Evolutionary conservation across 2,113 vertebrate species (phyloP).

Genomic region (Australoheros scitulus): DNA sequence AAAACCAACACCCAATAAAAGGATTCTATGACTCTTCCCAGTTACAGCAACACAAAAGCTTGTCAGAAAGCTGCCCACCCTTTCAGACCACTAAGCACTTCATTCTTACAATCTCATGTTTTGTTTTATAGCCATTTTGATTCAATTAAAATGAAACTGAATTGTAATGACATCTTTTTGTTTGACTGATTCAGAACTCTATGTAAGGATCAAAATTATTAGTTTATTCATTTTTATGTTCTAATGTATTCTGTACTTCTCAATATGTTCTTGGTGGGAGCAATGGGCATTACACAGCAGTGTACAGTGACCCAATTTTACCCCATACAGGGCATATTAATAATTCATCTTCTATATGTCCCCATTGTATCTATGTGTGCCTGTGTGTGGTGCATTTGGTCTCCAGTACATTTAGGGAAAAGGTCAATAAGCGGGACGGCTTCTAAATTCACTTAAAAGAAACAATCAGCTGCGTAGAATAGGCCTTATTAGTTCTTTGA

Average conservation of each 20-base stretch:
- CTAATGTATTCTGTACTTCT: neutral
- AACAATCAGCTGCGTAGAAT: neutral
- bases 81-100: too few relatives aligned
- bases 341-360: constrained; percentile 50
- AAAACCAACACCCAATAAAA: too few relatives aligned
- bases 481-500: neutral
- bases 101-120: too few relatives aligned
- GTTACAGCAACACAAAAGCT: too few relatives aligned
- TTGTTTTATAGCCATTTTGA: too few relatives aligned
- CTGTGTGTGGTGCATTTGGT: neutral
- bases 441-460: neutral
- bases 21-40: too few relatives aligned
- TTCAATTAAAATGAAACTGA: too few relatives aligned
- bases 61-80: too few relatives aligned
- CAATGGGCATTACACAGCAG: neutral
- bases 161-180: too few relatives aligned
- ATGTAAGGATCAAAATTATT: too few relatives aligned
- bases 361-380: neutral
- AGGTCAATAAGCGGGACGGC: neutral
- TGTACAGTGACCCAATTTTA: constrained; percentile 51
- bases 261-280: neutral
- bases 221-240: too few relatives aligned
- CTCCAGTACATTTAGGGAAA: neutral
- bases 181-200: too few relatives aligned
- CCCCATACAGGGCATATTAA: constrained; percentile 17